phyloP scores from a whole-genome alignment of 1,140 invertebrate genomes.

The Brachionus paranguensis region DNA sequence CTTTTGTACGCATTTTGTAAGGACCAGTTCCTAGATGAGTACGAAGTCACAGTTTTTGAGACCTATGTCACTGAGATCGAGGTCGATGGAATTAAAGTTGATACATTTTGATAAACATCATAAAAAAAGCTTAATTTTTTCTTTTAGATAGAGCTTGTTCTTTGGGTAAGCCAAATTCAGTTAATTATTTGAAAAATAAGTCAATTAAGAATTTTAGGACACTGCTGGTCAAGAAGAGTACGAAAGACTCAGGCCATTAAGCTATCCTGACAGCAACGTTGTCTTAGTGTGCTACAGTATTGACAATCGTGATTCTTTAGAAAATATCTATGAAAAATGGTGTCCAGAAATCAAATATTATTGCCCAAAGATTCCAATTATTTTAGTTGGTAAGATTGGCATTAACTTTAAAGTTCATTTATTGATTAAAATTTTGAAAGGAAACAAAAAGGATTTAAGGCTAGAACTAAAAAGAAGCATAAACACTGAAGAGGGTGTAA shows the following conservation, averaged over 20 bases:
- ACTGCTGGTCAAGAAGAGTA: conserved; percentile 38
- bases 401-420: too few species aligned
- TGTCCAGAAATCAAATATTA: conserved; percentile 43
- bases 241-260: conserved; percentile 1
- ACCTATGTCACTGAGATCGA: conserved; percentile 4
- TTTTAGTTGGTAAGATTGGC: conserved; percentile 49
- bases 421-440: background rate
- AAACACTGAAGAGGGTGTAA: conserved; percentile 4
- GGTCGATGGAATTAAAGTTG: background rate
- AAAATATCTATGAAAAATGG: conserved; percentile 46
- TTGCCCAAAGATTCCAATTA: conserved; percentile 43
- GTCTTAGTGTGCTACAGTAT: conserved; percentile 48
- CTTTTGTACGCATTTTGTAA: conserved; percentile 9
- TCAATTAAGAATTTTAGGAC: background rate
- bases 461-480: background rate
- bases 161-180: conserved; percentile 53
- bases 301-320: conserved; percentile 44
- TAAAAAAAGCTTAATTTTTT: background rate
- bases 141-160: background rate
- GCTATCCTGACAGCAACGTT: conserved; percentile 43
- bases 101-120: background rate
- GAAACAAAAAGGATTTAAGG: background rate
- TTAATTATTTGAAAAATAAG: background rate
- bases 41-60: conserved; percentile 39
- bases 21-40: conserved; percentile 4